A percentile compares a stretch with the other conserved stretches of the same genome.
Evolutionary conservation across 2,888 invertebrate species (phyloP).

Genomic region (Hemithea aestivaria): DNA sequence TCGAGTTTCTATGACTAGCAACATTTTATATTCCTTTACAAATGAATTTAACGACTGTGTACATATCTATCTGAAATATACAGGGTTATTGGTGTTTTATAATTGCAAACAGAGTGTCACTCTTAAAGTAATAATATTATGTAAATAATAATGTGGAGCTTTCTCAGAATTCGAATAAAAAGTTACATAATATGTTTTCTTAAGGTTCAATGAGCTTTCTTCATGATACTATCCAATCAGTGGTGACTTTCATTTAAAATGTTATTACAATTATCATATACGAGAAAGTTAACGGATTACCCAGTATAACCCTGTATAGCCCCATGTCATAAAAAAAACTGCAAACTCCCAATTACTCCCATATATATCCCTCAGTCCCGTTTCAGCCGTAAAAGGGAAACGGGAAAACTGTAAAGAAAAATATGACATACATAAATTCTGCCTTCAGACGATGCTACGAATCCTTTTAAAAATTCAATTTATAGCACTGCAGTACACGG

Average conservation of each 20-base stretch:
- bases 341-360: conserved; percentile 44
- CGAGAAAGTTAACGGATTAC: no score
- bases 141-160: no score
- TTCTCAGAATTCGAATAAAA: no score
- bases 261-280: no score
- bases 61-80: conserved; percentile 10
- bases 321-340: conserved; percentile 59
- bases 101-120: no score
- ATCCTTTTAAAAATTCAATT: conserved; percentile 48
- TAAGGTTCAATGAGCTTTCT: no score
- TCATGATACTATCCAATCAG: no score
- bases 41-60: conserved; percentile 3
- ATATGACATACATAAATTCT: conserved; percentile 65
- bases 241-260: no score
- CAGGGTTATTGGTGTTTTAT: no score
- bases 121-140: no score
- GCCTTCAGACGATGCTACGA: conserved; percentile 56
- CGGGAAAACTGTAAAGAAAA: conserved; percentile 60
- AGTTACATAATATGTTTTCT: no score
- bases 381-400: conserved; percentile 55
- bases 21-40: conserved; percentile 20
- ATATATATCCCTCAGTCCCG: conserved; percentile 50
- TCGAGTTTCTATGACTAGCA: conserved; percentile 37
- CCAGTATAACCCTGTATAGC: no score
- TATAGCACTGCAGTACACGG: conserved; percentile 33